phyloP scores from a whole-genome alignment of 1,140 invertebrate species.

The Drosophila prosaltans region DNA sequence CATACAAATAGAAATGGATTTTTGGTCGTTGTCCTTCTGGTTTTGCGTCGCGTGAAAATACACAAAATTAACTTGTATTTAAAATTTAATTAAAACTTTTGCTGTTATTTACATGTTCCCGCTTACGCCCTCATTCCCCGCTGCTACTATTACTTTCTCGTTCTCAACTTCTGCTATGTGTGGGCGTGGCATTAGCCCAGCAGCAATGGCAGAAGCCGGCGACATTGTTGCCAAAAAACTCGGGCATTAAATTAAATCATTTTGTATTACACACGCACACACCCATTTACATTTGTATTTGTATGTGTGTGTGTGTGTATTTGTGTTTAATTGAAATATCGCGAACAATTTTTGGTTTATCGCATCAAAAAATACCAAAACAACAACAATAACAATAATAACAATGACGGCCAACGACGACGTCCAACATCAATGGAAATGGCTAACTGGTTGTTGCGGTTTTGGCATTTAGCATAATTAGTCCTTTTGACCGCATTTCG shows the following conservation, averaged over 20 bases:
- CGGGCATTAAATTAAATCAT: conserved; percentile 68
- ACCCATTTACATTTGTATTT: background rate
- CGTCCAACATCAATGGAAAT: conserved; percentile 31
- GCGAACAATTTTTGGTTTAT: conserved; percentile 71
- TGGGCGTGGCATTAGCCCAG: background rate
- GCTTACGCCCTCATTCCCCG: too few relatives aligned
- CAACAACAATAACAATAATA: conserved; percentile 17
- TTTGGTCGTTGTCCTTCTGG: conserved; percentile 18
- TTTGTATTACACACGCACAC: conserved; percentile 50
- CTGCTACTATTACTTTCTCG: too few relatives aligned
- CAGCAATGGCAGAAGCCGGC: background rate
- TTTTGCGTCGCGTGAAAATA: conserved; percentile 59
- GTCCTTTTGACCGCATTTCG: conserved; percentile 70
- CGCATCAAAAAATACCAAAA: conserved; percentile 34
- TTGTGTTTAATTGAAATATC: conserved; percentile 74
- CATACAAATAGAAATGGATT: conserved; percentile 33
- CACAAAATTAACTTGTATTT: conserved; percentile 81
- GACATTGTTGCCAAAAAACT: conserved; percentile 26
- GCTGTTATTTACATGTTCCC: conserved; percentile 70
- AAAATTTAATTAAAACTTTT: conserved; percentile 82
- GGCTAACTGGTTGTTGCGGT: conserved; percentile 74
- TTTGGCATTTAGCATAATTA: conserved; percentile 78
- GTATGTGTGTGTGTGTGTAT: conserved; percentile 27
- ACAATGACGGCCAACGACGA: conserved; percentile 8
- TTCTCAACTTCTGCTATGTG: conserved; percentile 44